Percentiles rank a stretch among this genome's conserved stretches.
Evolutionary conservation across 2,888 invertebrate species (phyloP).

Genomic region (Perizoma affinitatum): DNA sequence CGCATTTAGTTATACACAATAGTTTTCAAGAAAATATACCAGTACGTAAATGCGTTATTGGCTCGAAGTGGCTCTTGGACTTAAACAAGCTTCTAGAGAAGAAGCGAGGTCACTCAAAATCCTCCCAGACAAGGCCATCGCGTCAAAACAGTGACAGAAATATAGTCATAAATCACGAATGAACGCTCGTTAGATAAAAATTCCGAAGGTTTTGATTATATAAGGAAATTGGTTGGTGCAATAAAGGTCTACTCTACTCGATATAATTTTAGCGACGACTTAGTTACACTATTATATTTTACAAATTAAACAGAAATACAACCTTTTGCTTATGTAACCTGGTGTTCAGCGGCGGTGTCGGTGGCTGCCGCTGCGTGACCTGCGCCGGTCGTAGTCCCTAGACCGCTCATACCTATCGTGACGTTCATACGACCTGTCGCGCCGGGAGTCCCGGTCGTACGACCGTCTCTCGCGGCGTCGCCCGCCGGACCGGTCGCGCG

Average conservation of each 20-base stretch:
- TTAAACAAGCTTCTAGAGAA: too few species aligned
- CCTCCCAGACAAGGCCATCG: too few species aligned
- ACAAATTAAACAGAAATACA: conserved; percentile 56
- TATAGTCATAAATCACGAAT: too few species aligned
- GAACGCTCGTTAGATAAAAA: too few species aligned
- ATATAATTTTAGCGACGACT: background rate
- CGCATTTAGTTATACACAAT: too few species aligned
- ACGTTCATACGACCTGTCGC: conserved; percentile 29
- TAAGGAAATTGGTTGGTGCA: too few species aligned
- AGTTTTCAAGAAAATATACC: too few species aligned
- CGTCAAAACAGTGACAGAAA: too few species aligned
- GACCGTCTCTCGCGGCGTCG: conserved; percentile 54
- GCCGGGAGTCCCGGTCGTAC: conserved; percentile 41
- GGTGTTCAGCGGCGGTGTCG: conserved; percentile 75
- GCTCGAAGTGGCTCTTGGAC: too few species aligned
- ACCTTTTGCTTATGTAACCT: conserved; percentile 73
- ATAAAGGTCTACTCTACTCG: background rate
- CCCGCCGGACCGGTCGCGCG: conserved; percentile 48
- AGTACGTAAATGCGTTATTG: too few species aligned
- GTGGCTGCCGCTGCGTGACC: conserved; percentile 68
- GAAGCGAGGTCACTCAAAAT: too few species aligned
- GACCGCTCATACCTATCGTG: conserved; percentile 78
- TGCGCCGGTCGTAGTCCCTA: conserved; percentile 71
- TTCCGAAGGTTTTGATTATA: too few species aligned
- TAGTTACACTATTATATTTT: conserved; percentile 20